Conservation (phyloP, 2,888 invertebrate genomes). For the Limnephilus auricula region DNA sequence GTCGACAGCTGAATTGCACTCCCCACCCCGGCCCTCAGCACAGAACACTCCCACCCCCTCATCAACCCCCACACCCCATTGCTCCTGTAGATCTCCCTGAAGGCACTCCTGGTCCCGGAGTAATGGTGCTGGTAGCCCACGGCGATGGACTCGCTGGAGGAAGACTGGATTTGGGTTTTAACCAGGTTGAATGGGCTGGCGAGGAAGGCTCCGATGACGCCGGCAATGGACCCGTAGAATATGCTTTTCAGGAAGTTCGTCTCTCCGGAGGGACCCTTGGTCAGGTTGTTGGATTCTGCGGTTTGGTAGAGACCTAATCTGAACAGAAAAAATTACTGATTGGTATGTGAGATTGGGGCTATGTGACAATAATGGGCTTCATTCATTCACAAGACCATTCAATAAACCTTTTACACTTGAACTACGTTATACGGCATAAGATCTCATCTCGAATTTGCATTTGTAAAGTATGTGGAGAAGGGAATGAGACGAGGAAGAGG, state of each 20-base stretch:
- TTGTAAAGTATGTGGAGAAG: no score
- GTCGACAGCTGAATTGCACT: constrained; percentile 91
- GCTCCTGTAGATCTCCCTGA: constrained; percentile 75
- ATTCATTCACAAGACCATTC: no score
- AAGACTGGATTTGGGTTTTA: constrained; percentile 90
- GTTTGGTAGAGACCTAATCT: constrained; percentile 83
- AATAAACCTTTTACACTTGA: no score
- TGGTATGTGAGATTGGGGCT: no score
- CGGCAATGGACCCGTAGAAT: constrained; percentile 77
- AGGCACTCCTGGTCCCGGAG: constrained; percentile 77
- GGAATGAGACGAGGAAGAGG: no score
- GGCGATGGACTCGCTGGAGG: constrained; percentile 85
- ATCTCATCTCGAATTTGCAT: no score
- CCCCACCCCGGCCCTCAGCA: constrained; percentile 87
- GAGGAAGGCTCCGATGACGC: constrained; percentile 82
- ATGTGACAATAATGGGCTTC: no score
- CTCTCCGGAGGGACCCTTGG: constrained; percentile 71
- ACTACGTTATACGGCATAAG: no score
- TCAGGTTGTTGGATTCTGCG: constrained; percentile 79
- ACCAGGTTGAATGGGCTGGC: constrained; percentile 89
- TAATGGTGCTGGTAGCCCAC: constrained; percentile 91
- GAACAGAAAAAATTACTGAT: constrained; percentile 11
- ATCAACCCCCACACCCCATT: constrained; percentile 84
- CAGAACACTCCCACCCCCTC: constrained; percentile 85
- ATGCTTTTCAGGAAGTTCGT: constrained; percentile 72